Evolutionary conservation across 1,140 invertebrate species (phyloP).

Genomic region (Calliphora vicina): DNA sequence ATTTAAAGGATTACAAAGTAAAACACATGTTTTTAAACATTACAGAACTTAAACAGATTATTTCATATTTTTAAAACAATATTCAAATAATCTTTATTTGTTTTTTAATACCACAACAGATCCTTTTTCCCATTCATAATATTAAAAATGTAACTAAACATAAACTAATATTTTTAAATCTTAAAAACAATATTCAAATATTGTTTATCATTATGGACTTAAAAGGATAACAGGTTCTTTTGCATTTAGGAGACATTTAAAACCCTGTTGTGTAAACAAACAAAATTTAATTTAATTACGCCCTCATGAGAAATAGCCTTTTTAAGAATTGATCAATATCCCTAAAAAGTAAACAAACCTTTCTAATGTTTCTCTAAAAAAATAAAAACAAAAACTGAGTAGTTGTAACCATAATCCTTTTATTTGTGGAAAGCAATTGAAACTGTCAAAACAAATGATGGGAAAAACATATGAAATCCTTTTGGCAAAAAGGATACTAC

Average conservation of each 20-base stretch:
- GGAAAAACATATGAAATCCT: not conserved
- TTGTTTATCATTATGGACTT: too few relatives aligned
- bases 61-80: too few relatives aligned
- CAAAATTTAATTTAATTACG: not conserved
- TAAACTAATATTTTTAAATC: too few relatives aligned
- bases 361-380: not conserved
- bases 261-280: not conserved
- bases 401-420: not conserved
- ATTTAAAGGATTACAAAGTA: too few relatives aligned
- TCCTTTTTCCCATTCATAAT: too few relatives aligned
- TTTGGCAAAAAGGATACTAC: not conserved
- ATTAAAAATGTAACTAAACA: too few relatives aligned
- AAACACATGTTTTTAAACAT: too few relatives aligned
- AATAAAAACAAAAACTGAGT: not conserved
- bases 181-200: too few relatives aligned
- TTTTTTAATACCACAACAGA: too few relatives aligned
- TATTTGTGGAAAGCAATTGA: not conserved
- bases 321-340: not conserved
- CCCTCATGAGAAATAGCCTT: not conserved
- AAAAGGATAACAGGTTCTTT: too few relatives aligned
- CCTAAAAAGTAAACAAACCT: not conserved
- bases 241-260: not conserved
- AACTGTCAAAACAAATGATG: not conserved
- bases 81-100: too few relatives aligned
- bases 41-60: too few relatives aligned